A percentile compares a stretch with the other conserved stretches of the same genome.
These are phyloP conservation scores for Ecliptopera silaceata DNA, from an alignment of 2,888 invertebrate genomes.

Conservation along the genomic window DNA sequence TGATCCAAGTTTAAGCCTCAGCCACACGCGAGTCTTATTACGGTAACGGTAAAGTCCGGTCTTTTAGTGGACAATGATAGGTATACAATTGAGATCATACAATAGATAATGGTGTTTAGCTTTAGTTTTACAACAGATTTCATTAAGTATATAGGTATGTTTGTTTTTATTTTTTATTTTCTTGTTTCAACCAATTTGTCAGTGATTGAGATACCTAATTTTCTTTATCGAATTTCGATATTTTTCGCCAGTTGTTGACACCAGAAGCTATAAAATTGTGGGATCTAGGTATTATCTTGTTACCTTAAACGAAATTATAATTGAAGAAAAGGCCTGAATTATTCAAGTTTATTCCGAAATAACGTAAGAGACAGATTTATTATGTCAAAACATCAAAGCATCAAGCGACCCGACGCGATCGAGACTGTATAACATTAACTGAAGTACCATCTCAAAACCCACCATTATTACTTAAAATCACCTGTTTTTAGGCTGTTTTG, in stretches of 20 bases:
- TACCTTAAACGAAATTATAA: not conserved
- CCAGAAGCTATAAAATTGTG: too few relatives aligned
- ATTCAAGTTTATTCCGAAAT: conserved; percentile 1
- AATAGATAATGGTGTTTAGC: conserved; percentile 18
- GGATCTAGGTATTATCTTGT: too few relatives aligned
- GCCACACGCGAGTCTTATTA: conserved; percentile 18
- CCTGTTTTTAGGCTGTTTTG: conserved; percentile 21
- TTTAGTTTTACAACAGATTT: too few relatives aligned
- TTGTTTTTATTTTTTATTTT: too few relatives aligned
- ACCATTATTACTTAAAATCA: conserved; percentile 23
- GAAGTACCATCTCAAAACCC: conserved; percentile 11
- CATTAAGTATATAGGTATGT: too few relatives aligned
- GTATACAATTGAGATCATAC: too few relatives aligned
- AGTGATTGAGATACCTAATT: too few relatives aligned
- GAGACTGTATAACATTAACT: conserved; percentile 9
- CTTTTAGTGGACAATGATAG: conserved; percentile 18
- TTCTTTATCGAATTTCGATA: too few relatives aligned
- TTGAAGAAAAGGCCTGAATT: not conserved
- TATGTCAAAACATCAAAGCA: conserved; percentile 23
- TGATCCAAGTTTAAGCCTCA: conserved; percentile 6
- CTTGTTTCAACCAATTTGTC: too few relatives aligned
- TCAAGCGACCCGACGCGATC: conserved; percentile 9
- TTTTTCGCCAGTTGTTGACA: too few relatives aligned
- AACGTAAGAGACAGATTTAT: conserved; percentile 6
- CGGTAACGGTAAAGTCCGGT: conserved; percentile 19